Base-by-base conservation (phyloP, 2,797 vertebrate species). In the Pampus argenteus region DNA sequence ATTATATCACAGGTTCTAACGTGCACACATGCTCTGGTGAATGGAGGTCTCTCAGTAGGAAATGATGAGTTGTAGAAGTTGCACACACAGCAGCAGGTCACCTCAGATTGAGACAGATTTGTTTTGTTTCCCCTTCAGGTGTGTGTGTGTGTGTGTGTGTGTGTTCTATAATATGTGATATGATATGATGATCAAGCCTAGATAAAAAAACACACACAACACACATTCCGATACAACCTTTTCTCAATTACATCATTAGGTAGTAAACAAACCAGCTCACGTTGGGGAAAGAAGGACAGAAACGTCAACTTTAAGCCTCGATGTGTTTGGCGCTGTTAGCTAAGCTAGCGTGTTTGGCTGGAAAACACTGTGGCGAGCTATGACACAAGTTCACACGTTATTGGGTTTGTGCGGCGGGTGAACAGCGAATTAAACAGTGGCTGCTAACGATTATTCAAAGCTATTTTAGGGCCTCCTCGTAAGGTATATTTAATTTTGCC, bases 131-230 rank as follows among this genome's bases (percentile, higher is more conserved):
- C 15, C 28, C 42, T 4, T 40, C 17, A 45, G 71, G 74, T 74
- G 79, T 75, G 54, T 29, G 28, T 29, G 28, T 29, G 28, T 29
- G 28, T 29, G 28, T 29, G 28, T 29, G 28, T 29, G 28, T 29
- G 28, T 29, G 28, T 29, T 40, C 47, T 40, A 38, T 17, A 63
- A 45, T 42, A 20, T 18, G 51, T 56, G 31, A n/a, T n/a, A n/a
- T 78, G 59, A 78, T 71, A 82, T 26, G n/a, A n/a, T 71, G 66
- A 88, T 75, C 58, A 78, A 65, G 76, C 72, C 75, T n/a, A 9
- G 40, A 31, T 50, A 42, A 13, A 64, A 52, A 77, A 63, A 68
- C 83, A 79, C 54, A 59, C 51, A 34, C n/a, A 40, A 8, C 14
- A 50, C 13, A 13, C 60, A 48, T 49, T 25, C 26, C 40, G 3